Evolutionary conservation across 2,888 invertebrate genomes (phyloP).

Genomic region (Parthenolecanium corni): DNA sequence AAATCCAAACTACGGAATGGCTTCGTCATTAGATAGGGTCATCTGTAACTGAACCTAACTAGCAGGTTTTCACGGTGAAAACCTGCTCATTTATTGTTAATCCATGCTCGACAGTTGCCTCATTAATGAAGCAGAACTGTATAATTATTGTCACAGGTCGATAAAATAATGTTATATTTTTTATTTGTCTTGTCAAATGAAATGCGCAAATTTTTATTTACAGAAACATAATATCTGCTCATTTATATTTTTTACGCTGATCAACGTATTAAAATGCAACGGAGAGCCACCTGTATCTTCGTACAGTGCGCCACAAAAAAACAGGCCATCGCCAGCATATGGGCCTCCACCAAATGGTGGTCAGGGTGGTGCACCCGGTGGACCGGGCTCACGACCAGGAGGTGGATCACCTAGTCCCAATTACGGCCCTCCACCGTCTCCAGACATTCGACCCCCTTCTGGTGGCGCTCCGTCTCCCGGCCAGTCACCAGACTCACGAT

Average conservation of each 20-base stretch:
- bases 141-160: too few species aligned
- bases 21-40: too few species aligned
- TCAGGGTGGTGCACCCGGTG: conserved; percentile 6
- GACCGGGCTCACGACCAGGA: conserved; percentile 19
- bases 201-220: too few species aligned
- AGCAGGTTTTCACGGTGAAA: too few species aligned
- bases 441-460: conserved; percentile 5
- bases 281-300: conserved; percentile 16
- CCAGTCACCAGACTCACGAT: not conserved
- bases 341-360: conserved; percentile 1
- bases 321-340: conserved; percentile 1
- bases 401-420: conserved; percentile 27
- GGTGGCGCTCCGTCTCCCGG: conserved; percentile 22
- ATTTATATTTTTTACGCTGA: not conserved
- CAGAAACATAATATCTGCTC: conserved; percentile 5
- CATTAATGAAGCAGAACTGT: too few species aligned
- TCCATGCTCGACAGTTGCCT: too few species aligned
- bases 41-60: too few species aligned
- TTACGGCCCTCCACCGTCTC: conserved; percentile 2
- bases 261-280: conserved; percentile 11
- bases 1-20: too few species aligned
- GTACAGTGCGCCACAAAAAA: conserved; percentile 14
- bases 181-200: too few species aligned
- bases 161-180: too few species aligned
- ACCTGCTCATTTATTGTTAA: too few species aligned